Evolutionary conservation across 2,797 vertebrate genomes (phyloP).

Genomic region (Phrynocephalus vlangalii): DNA sequence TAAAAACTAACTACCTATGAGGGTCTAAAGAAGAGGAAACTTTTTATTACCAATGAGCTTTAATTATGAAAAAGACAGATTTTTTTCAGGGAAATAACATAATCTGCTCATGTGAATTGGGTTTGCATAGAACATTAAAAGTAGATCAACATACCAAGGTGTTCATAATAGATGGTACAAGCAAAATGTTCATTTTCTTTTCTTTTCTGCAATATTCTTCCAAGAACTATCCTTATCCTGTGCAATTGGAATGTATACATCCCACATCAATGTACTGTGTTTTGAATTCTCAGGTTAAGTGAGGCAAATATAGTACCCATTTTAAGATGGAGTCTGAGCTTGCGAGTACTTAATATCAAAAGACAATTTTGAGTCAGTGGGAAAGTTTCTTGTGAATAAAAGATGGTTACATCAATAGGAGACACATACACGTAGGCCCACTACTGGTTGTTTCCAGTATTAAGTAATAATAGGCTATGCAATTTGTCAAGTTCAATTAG

Average conservation of each 20-base stretch:
- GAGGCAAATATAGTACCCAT: neutral
- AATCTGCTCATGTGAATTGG: no score
- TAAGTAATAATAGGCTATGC: conserved; percentile 63
- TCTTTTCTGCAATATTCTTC: neutral
- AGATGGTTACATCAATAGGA: conserved; percentile 44
- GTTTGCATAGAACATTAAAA: neutral
- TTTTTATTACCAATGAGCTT: neutral
- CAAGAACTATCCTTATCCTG: neutral
- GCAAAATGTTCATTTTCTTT: neutral
- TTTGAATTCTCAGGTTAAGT: neutral
- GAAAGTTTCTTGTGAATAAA: conserved; percentile 15
- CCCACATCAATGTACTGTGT: neutral
- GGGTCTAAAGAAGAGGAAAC: neutral
- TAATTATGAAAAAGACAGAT: neutral
- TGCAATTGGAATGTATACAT: neutral
- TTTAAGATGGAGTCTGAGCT: neutral
- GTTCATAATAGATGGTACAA: neutral
- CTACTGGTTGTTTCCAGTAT: conserved; percentile 70
- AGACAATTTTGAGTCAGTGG: conserved; percentile 46
- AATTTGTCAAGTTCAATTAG: conserved; percentile 43
- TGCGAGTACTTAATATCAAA: neutral
- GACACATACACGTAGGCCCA: neutral
- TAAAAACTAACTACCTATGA: neutral
- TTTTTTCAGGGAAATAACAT: neutral
- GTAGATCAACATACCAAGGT: neutral